Evolutionary conservation across 2,797 vertebrate species (phyloP), one percentile per base, ranked within the genome.

Genomic region (Girardinus metallicus): DNA sequence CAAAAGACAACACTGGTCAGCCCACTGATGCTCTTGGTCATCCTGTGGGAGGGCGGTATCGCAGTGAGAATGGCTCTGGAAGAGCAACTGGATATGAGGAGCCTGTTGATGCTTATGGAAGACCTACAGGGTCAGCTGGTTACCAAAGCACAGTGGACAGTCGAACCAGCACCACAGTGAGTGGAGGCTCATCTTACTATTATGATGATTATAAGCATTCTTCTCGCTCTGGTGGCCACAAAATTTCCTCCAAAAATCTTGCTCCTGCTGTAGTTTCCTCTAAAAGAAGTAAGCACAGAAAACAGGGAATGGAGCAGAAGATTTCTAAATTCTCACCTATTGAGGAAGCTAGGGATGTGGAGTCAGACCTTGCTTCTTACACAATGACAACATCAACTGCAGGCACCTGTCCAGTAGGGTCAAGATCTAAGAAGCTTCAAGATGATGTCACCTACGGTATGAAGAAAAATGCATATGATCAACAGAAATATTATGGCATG

Each of bases 291-390:
- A 99, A 99, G 87, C 99, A 99, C 92, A 96, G 98, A 80, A 99
- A 99, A 92, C 99, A 99, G 90, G 97, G 98, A 89, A 97, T 99
- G 95, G 99, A 99, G 84, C 99, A 99, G 87, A 99, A 99, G 93
- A 97, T 99, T 88, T 99, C 99, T 1, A 99, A 99, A 93, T 99
- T 99, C 93, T 99, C 99, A 0, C 99, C 99, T 44, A 99, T 99
- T 0, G 99, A 99, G 92, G 99, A 99, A 94, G 98, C 99, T 84
- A 97, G 98, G 91, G 98, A 99, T 1, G 99, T 99, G 75, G 99
- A 99, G 86, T 97, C 97, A 1, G 98, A 99, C 87, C 94, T 99
- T 81, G 98, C 99, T 68, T 97, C 98, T 82, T 99, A 99, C 23
- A 95, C 96, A 1, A 95, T 95, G 83, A 96, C 97, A 1, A 96